Conservation (phyloP, 2,113 vertebrate species). For the Prolemur simus region DNA sequence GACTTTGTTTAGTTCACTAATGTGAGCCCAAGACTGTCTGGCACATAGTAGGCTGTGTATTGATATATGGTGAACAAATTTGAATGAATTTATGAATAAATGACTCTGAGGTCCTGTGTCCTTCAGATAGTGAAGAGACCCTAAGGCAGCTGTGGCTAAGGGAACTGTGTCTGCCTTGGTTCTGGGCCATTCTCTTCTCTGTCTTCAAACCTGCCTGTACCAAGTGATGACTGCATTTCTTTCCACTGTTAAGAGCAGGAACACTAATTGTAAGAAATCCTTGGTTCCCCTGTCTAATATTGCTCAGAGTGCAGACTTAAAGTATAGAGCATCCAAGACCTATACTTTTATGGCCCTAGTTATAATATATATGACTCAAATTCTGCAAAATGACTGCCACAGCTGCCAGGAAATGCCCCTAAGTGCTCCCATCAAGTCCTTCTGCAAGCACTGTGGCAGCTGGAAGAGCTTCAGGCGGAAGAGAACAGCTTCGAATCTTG, state of each 20-base stretch:
- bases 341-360: constrained; percentile 50
- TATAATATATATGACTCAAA: constrained; percentile 2
- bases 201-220: not conserved
- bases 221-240: not conserved
- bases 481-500: not conserved
- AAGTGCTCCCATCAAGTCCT: not conserved
- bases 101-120: not conserved
- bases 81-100: not conserved
- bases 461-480: constrained; percentile 7
- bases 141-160: not conserved
- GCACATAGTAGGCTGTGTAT: not conserved
- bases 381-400: constrained; percentile 14
- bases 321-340: not conserved
- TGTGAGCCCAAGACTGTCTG: not conserved
- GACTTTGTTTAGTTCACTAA: not conserved
- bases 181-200: not conserved
- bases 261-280: not conserved
- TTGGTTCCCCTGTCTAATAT: not conserved
- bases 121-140: not conserved
- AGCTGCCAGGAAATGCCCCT: constrained; percentile 45
- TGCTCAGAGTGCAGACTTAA: constrained; percentile 33
- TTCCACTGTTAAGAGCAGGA: not conserved
- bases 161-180: not conserved
- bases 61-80: not conserved
- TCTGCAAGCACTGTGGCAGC: not conserved